Evolutionary conservation across 2,113 vertebrate genomes (phyloP).

Genomic region (Hylia prasina): DNA sequence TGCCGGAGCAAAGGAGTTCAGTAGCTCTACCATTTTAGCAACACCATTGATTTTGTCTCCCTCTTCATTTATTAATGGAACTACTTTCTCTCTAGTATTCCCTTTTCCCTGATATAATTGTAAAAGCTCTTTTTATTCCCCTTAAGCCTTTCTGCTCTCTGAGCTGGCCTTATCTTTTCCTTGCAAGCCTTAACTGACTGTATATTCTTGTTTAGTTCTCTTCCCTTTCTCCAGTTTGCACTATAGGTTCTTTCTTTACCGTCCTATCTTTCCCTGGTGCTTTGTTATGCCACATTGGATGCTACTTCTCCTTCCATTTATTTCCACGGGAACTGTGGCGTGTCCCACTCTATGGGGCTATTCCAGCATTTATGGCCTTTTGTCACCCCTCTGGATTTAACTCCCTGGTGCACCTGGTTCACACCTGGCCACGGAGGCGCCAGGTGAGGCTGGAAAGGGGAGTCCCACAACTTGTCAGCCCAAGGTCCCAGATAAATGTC

Average conservation of each 20-base stretch:
- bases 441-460: background rate
- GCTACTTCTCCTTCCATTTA: constrained; percentile 53
- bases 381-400: background rate
- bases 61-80: constrained; percentile 73
- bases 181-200: constrained; percentile 65
- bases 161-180: constrained; percentile 66
- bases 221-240: constrained; percentile 52
- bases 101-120: constrained; percentile 73
- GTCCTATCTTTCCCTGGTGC: background rate
- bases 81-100: constrained; percentile 70
- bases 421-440: fast-evolving
- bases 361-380: background rate
- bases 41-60: constrained; percentile 75
- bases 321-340: background rate
- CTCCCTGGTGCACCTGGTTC: background rate
- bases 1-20: constrained; percentile 59
- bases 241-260: constrained; percentile 52
- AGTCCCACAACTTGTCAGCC: background rate
- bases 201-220: constrained; percentile 64
- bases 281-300: constrained; percentile 59
- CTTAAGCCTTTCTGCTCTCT: constrained; percentile 68
- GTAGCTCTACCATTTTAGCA: constrained; percentile 71
- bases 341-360: background rate
- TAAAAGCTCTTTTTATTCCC: constrained; percentile 68
- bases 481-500: fast-evolving